A percentile compares a stretch with the other conserved stretches of the same genome.
Evolutionary conservation across 2,888 invertebrate species (phyloP).

Genomic region (Meandrusa payeni): DNA sequence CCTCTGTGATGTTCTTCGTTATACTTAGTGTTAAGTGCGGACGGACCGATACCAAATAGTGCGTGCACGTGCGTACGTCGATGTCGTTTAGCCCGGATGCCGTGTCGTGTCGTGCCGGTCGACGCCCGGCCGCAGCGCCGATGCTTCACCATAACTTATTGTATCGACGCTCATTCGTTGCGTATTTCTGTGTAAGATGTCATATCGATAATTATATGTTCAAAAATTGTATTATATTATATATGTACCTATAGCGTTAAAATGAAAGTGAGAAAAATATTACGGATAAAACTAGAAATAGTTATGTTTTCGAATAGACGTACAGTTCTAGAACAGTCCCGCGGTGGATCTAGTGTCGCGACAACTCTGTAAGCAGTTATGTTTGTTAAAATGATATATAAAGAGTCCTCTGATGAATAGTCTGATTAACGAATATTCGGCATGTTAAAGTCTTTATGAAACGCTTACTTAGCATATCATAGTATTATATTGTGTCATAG

Average conservation of each 20-base stretch:
- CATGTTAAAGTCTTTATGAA: constrained; percentile 81
- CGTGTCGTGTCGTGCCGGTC: constrained; percentile 40
- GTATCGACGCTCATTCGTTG: constrained; percentile 75
- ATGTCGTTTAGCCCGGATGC: constrained; percentile 14
- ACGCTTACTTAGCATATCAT: constrained; percentile 82
- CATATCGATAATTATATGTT: constrained; percentile 80
- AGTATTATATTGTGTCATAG: constrained; percentile 82
- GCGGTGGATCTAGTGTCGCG: constrained; percentile 61
- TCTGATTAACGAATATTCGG: constrained; percentile 80
- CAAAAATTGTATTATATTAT: constrained; percentile 78
- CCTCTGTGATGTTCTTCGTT: constrained; percentile 70
- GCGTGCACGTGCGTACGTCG: constrained; percentile 25
- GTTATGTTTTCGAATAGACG: constrained; percentile 74
- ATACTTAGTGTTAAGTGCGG: constrained; percentile 47
- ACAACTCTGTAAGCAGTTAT: constrained; percentile 76
- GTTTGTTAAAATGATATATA: constrained; percentile 79
- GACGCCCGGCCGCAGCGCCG: constrained; percentile 53
- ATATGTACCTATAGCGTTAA: constrained; percentile 75
- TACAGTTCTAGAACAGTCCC: constrained; percentile 67
- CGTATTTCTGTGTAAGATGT: constrained; percentile 76
- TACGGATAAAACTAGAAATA: constrained; percentile 75
- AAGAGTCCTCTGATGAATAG: constrained; percentile 80
- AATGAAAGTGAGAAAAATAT: constrained; percentile 80
- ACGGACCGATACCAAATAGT: constrained; percentile 23
- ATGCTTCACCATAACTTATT: constrained; percentile 72